Conservation (phyloP, 2,888 invertebrate genomes). For the Galeruca laticollis region DNA sequence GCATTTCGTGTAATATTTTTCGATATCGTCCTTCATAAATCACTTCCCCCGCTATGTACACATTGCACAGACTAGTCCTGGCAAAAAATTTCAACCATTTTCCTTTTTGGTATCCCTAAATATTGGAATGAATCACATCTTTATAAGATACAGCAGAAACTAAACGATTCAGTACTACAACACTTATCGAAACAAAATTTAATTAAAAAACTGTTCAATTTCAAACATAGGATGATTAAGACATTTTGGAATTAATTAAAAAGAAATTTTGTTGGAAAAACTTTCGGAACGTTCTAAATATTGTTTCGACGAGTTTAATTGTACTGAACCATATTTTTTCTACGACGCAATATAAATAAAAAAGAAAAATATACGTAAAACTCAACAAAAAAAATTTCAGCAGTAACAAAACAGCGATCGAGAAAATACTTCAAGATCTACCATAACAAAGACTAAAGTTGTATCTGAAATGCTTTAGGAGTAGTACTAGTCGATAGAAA, state of each 20-base stretch:
- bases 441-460: slow-evolving; percentile 65
- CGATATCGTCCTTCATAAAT: slow-evolving; percentile 21
- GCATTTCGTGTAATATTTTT: slow-evolving; percentile 22
- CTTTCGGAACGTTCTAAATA: neutral
- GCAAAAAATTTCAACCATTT: slow-evolving; percentile 47
- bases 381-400: slow-evolving; percentile 26
- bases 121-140: slow-evolving; percentile 47
- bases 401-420: slow-evolving; percentile 20
- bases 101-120: slow-evolving; percentile 3
- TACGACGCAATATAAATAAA: slow-evolving; percentile 14
- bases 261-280: too few species aligned
- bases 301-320: neutral
- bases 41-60: slow-evolving; percentile 55
- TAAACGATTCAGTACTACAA: neutral
- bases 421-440: slow-evolving; percentile 5
- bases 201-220: slow-evolving; percentile 5
- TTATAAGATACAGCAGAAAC: slow-evolving; percentile 3
- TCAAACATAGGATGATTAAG: too few species aligned
- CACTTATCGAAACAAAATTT: slow-evolving; percentile 12
- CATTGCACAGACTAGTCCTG: slow-evolving; percentile 64
- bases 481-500: slow-evolving; percentile 70
- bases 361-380: slow-evolving; percentile 32
- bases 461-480: slow-evolving; percentile 72
- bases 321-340: slow-evolving; percentile 3
- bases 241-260: too few species aligned